Base-by-base conservation (phyloP, 2,888 invertebrate genomes). In the Exephanes ischioxanthus region DNA sequence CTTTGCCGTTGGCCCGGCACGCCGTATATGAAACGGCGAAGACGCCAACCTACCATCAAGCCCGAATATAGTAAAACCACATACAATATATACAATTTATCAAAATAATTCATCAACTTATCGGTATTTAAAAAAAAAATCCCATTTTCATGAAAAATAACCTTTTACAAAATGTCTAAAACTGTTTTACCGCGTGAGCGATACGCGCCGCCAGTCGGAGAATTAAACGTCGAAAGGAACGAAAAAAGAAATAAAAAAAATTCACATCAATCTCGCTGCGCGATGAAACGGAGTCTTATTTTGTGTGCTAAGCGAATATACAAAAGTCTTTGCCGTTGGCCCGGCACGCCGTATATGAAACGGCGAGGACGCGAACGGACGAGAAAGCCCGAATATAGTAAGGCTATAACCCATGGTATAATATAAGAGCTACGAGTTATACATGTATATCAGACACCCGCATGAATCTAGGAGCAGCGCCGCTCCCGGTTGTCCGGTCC, bases 401-500 rank as follows among this genome's bases (percentile, higher is more conserved):
- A 71, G 79, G 75, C 75, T 61, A 76, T 79, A 82, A 77, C 72
- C 85, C 80, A 77, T 83, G 79, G 83, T 85, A 82, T 45, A 45
- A 76, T 66, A 83, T 80, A 82, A 75, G 79, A 63, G 63, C 22
- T 22, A 63, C 77, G 75, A 82, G 68, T 70, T 77, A 55, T 81
- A 70, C 79, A 66, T 71, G 63, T 68, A 78, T 45, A 68, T 61
- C 26, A 58, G 67, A 72, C 45, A 45, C 72, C 67, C 48, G 78
- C 48, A 75, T 79, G 77, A 76, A 83, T 85, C 82, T 58, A 83
- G 77, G 70, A 86, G 71, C 80, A 76, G 77, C 80, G 61, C 83
- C 76, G 83, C 71, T 51, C 77, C 77, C 41, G 76, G 80, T 55
- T 41, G 83, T 80, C 83, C 80, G 73, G 61, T 68, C 63, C 22